Conservation (phyloP, 2,888 invertebrate genomes). For the Crepidodera aurea region DNA sequence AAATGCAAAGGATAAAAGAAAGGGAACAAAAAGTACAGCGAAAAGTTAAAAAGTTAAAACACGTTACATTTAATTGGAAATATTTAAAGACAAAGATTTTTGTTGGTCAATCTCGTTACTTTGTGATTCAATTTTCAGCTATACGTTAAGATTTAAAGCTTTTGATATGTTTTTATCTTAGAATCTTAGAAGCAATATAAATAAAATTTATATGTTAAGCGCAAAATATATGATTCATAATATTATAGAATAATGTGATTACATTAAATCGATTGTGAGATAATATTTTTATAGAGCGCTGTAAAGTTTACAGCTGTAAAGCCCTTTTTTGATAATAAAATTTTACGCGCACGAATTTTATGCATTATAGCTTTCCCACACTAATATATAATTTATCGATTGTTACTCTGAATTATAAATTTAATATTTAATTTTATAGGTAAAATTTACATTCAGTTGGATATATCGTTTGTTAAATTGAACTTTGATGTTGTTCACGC, state of each 20-base stretch:
- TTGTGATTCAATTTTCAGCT: too few relatives aligned
- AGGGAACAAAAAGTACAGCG: too few relatives aligned
- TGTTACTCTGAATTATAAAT: conserved; percentile 6
- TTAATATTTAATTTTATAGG: conserved; percentile 12
- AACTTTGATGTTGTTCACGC: too few relatives aligned
- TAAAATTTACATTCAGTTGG: not conserved
- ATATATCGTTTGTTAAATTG: not conserved
- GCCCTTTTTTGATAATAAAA: conserved; percentile 14
- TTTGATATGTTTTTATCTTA: too few relatives aligned
- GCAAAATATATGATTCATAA: not conserved
- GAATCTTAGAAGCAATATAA: too few relatives aligned
- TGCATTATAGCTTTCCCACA: conserved; percentile 9
- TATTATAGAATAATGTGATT: conserved; percentile 5
- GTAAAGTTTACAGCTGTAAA: conserved; percentile 1
- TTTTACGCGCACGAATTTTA: conserved; percentile 15
- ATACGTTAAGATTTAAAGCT: too few relatives aligned
- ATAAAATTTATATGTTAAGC: not conserved
- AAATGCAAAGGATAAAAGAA: too few relatives aligned
- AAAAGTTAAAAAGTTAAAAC: too few relatives aligned
- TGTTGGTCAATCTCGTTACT: too few relatives aligned
- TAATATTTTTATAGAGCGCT: conserved; percentile 8
- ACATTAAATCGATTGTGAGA: conserved; percentile 8
- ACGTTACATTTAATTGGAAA: too few relatives aligned
- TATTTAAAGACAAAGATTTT: too few relatives aligned
- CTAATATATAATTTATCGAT: conserved; percentile 15